Evolutionary conservation across 2,888 invertebrate genomes (phyloP), one percentile per base, ranked within the genome.

Genomic region (Ethmia dodecea): DNA sequence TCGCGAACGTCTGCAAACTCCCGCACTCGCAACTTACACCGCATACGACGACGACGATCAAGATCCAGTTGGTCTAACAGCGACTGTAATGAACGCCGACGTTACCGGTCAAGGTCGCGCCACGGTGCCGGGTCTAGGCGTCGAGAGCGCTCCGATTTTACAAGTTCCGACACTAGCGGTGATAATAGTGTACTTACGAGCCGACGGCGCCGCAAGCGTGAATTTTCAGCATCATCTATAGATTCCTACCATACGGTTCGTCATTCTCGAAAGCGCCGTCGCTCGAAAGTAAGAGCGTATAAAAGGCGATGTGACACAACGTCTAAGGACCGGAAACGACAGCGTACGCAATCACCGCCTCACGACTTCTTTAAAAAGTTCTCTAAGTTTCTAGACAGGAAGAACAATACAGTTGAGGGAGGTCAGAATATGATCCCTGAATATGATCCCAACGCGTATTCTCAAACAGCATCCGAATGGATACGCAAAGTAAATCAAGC

Each of bases 401-500:
- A 25, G 10, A 10, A 10, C 5, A 25, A 11, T 25, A 6, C 5
- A n/a, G 8, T 25, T 3, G 25, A 25, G 10, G 27, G 27, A 13
- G 27, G 13, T n/a, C 27, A 28, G 6, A 13, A 12, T 16, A 12
- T 33, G 16, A 29, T 47, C 15, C 40, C 44, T 1, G 38, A 37
- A 13, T 46, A 40, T 24, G 42, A 46, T 29, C 41, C 43, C 1
- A 13, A 36, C 9, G 26, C 25, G 13, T 33, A 33, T 4, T n/a
- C 29, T 8, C 43, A 46, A 25, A 31, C 42, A 0, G 33, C 40
- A 8, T 14, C 13, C 1, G 35, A 33, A 11, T 48, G 43, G 48
- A 14, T 48, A 3, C 31, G 25, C 5, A 45, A 49, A 26, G 43
- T 48, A 5, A 47, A 47, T 20, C 43, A 48, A 25, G 32, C 36